Conservation (phyloP, 2,888 invertebrate species). For the Ophion obscuratus region DNA sequence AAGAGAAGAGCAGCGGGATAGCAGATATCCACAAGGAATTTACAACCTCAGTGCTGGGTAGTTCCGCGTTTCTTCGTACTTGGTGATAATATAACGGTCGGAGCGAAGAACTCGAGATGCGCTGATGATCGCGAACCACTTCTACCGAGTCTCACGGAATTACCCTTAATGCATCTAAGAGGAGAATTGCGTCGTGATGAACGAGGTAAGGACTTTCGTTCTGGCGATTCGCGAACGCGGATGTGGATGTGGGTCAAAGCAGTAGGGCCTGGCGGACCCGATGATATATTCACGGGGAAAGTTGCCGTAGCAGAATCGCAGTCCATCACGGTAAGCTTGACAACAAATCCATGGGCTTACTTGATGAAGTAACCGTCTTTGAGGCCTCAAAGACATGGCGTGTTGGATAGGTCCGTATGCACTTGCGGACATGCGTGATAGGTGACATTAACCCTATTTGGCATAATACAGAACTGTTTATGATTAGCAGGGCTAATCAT, state of each 20-base stretch:
- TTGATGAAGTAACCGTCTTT: slow-evolving; percentile 19
- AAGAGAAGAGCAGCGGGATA: slow-evolving; percentile 32
- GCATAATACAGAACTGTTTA: not conserved
- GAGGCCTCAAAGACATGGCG: slow-evolving; percentile 23
- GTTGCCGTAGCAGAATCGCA: slow-evolving; percentile 57
- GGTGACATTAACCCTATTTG: not conserved
- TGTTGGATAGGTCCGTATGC: not conserved
- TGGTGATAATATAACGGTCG: slow-evolving; percentile 52
- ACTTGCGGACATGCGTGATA: not conserved
- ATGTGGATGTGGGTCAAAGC: slow-evolving; percentile 40
- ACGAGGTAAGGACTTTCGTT: slow-evolving; percentile 70
- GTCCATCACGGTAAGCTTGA: slow-evolving; percentile 63
- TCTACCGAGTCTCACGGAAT: slow-evolving; percentile 65
- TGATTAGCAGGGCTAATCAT: too few species aligned
- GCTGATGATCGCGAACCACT: slow-evolving; percentile 65
- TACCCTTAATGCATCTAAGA: slow-evolving; percentile 70
- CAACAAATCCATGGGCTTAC: slow-evolving; percentile 55
- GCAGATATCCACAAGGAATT: slow-evolving; percentile 69
- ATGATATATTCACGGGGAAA: slow-evolving; percentile 65
- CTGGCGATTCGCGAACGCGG: slow-evolving; percentile 65
- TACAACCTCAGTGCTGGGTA: slow-evolving; percentile 53
- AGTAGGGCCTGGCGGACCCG: slow-evolving; percentile 27
- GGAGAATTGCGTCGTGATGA: slow-evolving; percentile 71
- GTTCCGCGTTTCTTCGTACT: slow-evolving; percentile 52
- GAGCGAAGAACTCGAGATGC: slow-evolving; percentile 25